phyloP scores from a whole-genome alignment of 2,113 vertebrate species.

The Trematocara variabile region DNA sequence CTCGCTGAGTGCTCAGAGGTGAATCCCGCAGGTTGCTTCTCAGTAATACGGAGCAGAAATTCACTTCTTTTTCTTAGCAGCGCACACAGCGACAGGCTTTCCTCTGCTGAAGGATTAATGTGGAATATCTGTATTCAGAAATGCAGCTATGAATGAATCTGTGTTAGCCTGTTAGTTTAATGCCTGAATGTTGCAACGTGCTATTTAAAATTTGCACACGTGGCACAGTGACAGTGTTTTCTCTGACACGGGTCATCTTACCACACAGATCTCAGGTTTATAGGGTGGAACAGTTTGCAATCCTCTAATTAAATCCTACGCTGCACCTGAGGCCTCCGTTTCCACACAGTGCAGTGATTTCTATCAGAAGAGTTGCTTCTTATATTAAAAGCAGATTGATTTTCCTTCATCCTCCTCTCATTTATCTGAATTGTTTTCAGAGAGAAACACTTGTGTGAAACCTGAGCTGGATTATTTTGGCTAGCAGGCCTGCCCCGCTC shows the following conservation, averaged over 20 bases:
- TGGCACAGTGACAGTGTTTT: neutral
- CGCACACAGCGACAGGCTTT: neutral
- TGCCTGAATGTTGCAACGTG: neutral
- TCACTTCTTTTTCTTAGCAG: neutral
- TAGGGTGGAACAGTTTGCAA: neutral
- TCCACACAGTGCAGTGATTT: neutral
- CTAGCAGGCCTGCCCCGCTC: neutral
- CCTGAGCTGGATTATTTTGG: neutral
- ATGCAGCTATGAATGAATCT: neutral
- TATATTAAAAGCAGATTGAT: neutral
- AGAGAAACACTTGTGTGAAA: neutral
- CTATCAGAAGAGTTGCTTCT: neutral
- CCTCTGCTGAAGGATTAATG: neutral
- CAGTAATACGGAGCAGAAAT: neutral
- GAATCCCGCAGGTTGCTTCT: fast-evolving
- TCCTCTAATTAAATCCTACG: neutral
- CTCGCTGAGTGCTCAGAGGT: neutral
- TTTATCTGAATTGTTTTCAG: neutral
- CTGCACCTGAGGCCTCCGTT: neutral
- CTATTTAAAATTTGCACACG: neutral
- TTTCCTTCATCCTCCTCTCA: neutral
- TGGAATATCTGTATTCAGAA: neutral
- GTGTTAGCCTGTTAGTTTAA: neutral
- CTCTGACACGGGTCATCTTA: fast-evolving
- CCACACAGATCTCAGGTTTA: neutral